phyloP scores from a whole-genome alignment of 1,140 invertebrate genomes.

The Microplitis demolitor region DNA sequence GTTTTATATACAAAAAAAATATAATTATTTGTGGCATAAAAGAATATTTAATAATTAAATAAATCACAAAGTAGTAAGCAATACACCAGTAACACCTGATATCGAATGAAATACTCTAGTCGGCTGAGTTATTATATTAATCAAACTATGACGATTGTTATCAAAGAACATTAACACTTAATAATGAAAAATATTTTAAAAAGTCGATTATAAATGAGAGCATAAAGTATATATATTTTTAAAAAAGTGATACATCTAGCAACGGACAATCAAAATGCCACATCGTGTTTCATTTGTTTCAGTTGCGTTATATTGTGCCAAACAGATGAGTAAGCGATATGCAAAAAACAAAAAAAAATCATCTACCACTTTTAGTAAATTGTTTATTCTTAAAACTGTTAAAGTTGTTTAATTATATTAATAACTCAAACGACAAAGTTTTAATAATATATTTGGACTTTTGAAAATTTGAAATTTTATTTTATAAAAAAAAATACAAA shows the following conservation, averaged over 20 bases:
- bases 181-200: constrained; percentile 7
- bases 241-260: constrained; percentile 33
- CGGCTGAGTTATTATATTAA: constrained; percentile 28
- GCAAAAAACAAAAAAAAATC: constrained; percentile 2
- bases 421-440: background rate
- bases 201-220: background rate
- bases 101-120: constrained; percentile 41
- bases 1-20: background rate
- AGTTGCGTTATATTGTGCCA: constrained; percentile 54
- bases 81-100: constrained; percentile 39
- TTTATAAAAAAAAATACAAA: background rate
- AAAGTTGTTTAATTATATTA: background rate
- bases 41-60: background rate
- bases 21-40: constrained; percentile 16
- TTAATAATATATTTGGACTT: background rate
- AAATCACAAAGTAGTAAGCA: constrained; percentile 3
- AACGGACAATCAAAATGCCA: constrained; percentile 55
- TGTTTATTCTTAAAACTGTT: constrained; percentile 13
- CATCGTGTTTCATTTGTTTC: constrained; percentile 52
- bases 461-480: constrained; percentile 7
- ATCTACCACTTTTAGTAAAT: background rate
- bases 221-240: background rate
- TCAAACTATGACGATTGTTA: background rate
- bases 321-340: constrained; percentile 23
- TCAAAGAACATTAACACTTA: background rate